Percentiles rank a stretch among this genome's conserved stretches.
Conservation (phyloP, 2,797 vertebrate genomes). For the Pangasius larnaudii region DNA sequence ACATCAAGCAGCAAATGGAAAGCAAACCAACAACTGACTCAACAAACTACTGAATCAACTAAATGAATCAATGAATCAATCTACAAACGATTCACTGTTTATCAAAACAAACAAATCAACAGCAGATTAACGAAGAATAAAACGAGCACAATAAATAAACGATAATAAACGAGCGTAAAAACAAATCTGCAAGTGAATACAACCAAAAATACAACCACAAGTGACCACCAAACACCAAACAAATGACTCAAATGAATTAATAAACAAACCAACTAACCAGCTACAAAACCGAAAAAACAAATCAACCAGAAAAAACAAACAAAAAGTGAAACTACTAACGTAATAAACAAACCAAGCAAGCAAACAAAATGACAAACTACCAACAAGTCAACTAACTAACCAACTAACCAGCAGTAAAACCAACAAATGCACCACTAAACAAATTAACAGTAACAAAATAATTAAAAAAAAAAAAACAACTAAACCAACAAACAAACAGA, state of each 20-base stretch:
- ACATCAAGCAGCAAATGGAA: background rate
- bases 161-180: background rate
- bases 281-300: background rate
- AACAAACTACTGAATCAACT: background rate
- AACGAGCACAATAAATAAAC: too few relatives aligned
- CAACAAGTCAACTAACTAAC: background rate
- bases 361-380: background rate
- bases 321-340: background rate
- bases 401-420: background rate
- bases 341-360: background rate
- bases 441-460: background rate
- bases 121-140: background rate
- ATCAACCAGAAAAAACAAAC: background rate
- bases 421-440: background rate
- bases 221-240: background rate
- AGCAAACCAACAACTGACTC: background rate
- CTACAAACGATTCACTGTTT: background rate
- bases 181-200: background rate
- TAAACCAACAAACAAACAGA: background rate
- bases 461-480: background rate
- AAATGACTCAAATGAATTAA: background rate
- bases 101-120: background rate
- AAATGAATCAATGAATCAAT: constrained; percentile 4
- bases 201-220: background rate
- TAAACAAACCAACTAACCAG: background rate